Percentiles rank a stretch among this genome's conserved stretches.
phyloP scores from a whole-genome alignment of 2,113 vertebrate species.

The Echinops telfairi region DNA sequence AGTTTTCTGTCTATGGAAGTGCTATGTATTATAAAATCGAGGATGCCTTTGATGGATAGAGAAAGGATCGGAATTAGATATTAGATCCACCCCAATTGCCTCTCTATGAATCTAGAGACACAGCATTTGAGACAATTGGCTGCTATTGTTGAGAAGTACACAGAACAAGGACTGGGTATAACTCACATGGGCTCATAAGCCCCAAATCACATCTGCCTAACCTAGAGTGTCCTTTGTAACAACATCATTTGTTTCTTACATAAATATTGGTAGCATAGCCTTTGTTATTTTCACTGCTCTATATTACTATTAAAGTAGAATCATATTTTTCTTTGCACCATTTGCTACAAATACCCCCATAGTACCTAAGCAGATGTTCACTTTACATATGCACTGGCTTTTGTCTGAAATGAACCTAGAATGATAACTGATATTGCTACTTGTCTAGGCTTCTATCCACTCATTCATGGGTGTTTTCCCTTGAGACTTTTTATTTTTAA shows the following conservation, averaged over 20 bases:
- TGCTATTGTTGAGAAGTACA: neutral
- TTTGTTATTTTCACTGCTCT: neutral
- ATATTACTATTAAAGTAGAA: neutral
- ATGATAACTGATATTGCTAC: neutral
- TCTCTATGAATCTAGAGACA: neutral
- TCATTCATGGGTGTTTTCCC: no score
- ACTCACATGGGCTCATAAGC: neutral
- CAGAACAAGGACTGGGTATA: neutral
- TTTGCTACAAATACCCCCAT: neutral
- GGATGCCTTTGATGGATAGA: neutral
- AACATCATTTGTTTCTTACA: neutral
- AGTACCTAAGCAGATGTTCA: neutral
- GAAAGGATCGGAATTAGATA: neutral
- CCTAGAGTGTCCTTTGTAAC: neutral
- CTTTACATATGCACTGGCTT: neutral
- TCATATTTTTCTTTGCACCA: neutral
- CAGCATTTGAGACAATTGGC: neutral
- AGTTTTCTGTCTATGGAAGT: conserved; percentile 1
- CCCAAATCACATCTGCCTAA: neutral
- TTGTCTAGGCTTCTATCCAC: no score
- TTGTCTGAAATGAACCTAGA: neutral
- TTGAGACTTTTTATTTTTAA: no score
- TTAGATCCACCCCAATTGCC: neutral
- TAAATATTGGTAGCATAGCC: neutral
- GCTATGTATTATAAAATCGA: neutral